Evolutionary conservation across 2,888 invertebrate species (phyloP).

Genomic region (Boloria euphrosyne): DNA sequence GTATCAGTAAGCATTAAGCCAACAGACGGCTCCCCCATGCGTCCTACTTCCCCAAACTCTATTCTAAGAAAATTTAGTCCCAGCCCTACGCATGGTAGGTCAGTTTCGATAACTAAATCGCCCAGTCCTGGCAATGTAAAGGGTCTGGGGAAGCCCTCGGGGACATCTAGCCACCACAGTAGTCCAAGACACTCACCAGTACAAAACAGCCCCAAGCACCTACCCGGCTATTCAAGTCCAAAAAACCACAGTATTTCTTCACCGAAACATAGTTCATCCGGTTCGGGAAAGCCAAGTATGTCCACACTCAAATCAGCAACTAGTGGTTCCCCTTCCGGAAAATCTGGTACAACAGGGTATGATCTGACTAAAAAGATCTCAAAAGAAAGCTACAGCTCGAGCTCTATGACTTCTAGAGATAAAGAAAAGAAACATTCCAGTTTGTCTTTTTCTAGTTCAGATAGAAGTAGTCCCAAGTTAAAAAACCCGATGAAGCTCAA

Average conservation of each 20-base stretch:
- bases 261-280: slow-evolving; percentile 88
- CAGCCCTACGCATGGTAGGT: slow-evolving; percentile 86
- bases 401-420: slow-evolving; percentile 71
- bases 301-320: slow-evolving; percentile 91
- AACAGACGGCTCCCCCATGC: slow-evolving; percentile 83
- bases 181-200: slow-evolving; percentile 91
- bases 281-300: slow-evolving; percentile 94
- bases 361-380: slow-evolving; percentile 81
- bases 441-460: slow-evolving; percentile 78
- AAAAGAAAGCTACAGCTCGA: slow-evolving; percentile 72
- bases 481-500: slow-evolving; percentile 87
- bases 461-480: slow-evolving; percentile 84
- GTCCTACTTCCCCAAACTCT: slow-evolving; percentile 85
- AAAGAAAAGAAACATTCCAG: slow-evolving; percentile 82
- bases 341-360: slow-evolving; percentile 80
- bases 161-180: slow-evolving; percentile 80
- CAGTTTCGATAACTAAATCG: slow-evolving; percentile 85
- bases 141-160: slow-evolving; percentile 72
- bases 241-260: slow-evolving; percentile 91
- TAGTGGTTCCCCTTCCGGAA: slow-evolving; percentile 85
- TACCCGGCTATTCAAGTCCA: slow-evolving; percentile 87
- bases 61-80: slow-evolving; percentile 87
- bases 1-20: slow-evolving; percentile 89
- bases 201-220: slow-evolving; percentile 89
- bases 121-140: slow-evolving; percentile 75